phyloP scores from a whole-genome alignment of 2,888 invertebrate genomes.

The Ecliptopera silaceata region DNA sequence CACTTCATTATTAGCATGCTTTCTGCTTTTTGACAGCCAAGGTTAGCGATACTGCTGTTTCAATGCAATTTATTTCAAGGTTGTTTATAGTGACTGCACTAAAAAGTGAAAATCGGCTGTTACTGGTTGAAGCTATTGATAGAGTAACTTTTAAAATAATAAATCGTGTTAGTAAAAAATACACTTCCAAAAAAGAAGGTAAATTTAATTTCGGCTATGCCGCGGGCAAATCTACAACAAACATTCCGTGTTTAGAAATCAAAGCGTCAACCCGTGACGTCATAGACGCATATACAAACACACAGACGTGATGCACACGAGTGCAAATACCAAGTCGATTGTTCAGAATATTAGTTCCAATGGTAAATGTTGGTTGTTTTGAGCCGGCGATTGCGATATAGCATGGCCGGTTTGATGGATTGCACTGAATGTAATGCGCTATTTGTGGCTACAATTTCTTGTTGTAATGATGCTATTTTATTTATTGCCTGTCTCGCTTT shows the following conservation, averaged over 20 bases:
- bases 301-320: slow-evolving; percentile 46
- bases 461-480: slow-evolving; percentile 31
- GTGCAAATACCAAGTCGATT: slow-evolving; percentile 56
- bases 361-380: slow-evolving; percentile 60
- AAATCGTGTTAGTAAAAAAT: background rate
- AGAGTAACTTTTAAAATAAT: background rate
- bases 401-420: slow-evolving; percentile 64
- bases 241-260: slow-evolving; percentile 53
- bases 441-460: slow-evolving; percentile 36
- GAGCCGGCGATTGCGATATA: slow-evolving; percentile 58
- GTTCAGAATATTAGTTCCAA: slow-evolving; percentile 67
- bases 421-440: slow-evolving; percentile 55
- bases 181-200: slow-evolving; percentile 12
- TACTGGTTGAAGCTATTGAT: background rate
- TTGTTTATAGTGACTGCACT: background rate
- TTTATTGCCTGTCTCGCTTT: slow-evolving; percentile 27
- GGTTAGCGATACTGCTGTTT: no score
- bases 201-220: slow-evolving; percentile 36
- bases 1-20: no score
- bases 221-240: slow-evolving; percentile 40
- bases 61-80: background rate
- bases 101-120: background rate
- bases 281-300: slow-evolving; percentile 52
- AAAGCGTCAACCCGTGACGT: slow-evolving; percentile 41
- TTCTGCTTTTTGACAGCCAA: no score